Evolutionary conservation across 2,797 vertebrate species (phyloP).

Genomic region (Scolopax rusticola): DNA sequence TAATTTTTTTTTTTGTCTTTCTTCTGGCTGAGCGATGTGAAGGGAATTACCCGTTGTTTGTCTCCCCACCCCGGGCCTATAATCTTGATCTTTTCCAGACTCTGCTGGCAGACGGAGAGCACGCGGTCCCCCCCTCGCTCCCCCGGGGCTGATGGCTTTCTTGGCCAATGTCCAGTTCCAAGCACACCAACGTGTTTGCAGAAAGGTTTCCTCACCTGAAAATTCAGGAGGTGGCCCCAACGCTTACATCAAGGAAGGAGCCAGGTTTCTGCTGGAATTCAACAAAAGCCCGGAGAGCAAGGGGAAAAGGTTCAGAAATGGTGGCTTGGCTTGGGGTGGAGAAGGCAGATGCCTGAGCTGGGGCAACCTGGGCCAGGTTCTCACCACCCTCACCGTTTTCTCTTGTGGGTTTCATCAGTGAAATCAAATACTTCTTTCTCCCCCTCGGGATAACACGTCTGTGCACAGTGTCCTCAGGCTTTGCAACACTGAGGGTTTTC

Average conservation of each 20-base stretch:
- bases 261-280: background rate
- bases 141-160: background rate
- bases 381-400: background rate
- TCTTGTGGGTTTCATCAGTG: background rate
- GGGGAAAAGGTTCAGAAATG: background rate
- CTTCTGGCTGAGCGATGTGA: background rate
- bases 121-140: background rate
- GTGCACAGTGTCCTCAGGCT: background rate
- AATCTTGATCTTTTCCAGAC: constrained; percentile 25
- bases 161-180: background rate
- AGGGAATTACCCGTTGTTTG: background rate
- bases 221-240: background rate
- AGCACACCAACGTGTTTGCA: background rate
- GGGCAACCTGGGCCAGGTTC: background rate
- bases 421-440: background rate
- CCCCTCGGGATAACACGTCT: no score
- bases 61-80: background rate
- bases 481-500: background rate
- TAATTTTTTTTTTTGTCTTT: no score
- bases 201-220: background rate
- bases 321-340: background rate
- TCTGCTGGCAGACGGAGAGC: background rate
- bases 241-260: background rate
- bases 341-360: background rate
- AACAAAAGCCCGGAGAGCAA: background rate